Percentiles rank a stretch among this genome's conserved stretches.
Evolutionary conservation across 1,140 invertebrate species (phyloP).

Genomic region (Temnothorax curvispinosus): DNA sequence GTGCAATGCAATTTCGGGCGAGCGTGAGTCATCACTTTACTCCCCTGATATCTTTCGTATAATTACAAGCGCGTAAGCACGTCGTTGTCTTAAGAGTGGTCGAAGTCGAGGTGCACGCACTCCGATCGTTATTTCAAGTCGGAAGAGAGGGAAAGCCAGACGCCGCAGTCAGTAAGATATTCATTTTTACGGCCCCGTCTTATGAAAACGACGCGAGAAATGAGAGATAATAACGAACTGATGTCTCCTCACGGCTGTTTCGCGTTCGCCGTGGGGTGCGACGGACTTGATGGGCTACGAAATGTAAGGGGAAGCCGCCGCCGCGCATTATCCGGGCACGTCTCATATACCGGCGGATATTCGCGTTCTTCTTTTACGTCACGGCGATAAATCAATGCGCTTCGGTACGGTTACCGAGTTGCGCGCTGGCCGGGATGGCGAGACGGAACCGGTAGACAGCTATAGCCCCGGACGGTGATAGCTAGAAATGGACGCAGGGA

Average conservation of each 20-base stretch:
- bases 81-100: not conserved
- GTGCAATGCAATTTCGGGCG: no score
- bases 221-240: slow-evolving; percentile 3
- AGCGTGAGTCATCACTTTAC: no score
- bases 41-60: not conserved
- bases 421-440: not conserved
- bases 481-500: not conserved
- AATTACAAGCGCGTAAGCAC: slow-evolving; percentile 31
- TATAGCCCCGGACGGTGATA: slow-evolving; percentile 17
- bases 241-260: slow-evolving; percentile 30
- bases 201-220: slow-evolving; percentile 51
- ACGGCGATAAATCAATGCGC: slow-evolving; percentile 51
- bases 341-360: not conserved
- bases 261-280: not conserved
- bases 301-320: not conserved
- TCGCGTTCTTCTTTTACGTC: slow-evolving; percentile 16
- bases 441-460: not conserved
- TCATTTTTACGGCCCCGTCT: slow-evolving; percentile 50
- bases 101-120: not conserved
- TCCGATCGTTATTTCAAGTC: slow-evolving; percentile 24
- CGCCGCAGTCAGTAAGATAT: slow-evolving; percentile 35
- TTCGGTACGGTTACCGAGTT: slow-evolving; percentile 19
- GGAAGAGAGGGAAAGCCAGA: not conserved
- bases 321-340: not conserved
- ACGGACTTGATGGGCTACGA: not conserved